Evolutionary conservation across 2,888 invertebrate genomes (phyloP), one percentile per base, ranked within the genome.

Genomic region (Holacanthella duospinosa): DNA sequence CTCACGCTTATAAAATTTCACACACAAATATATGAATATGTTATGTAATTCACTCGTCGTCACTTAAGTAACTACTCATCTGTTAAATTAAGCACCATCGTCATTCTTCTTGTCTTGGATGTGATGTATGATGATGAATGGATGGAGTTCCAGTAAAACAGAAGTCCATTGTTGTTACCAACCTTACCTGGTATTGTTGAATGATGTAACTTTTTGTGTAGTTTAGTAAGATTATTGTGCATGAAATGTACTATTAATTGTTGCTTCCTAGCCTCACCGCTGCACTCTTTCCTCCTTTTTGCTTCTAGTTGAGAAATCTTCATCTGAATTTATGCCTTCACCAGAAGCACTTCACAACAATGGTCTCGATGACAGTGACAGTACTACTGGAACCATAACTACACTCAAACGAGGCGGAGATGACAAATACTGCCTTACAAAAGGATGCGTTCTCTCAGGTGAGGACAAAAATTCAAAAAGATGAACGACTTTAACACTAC

Each of bases 391-490:
- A 56, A 43, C n/a, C n/a, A n/a, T n/a, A 59, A 58, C 44, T 55
- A 55, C 9, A 12, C 36, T 44, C 24, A 62, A 63, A 29, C 19
- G 36, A 16, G n/a, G n/a, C n/a, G n/a, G n/a, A n/a, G n/a, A n/a
- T n/a, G 76, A 79, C 9, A 76, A 79, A 21, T 75, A 88, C 21
- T 93, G 93, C 77, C 80, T 85, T 64, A 81, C 84, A 0, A 81
- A 86, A 12, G 91, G 88, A 73, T 93, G 93, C 78, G 82, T 92
- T 60, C 86, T 87, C 75, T 85, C 88, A 74, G 86, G 86, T 86
- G n/a, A n/a, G n/a, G n/a, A n/a, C n/a, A 75, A 76, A 76, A 54
- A 19, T 59, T 59, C 36, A 53, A 24, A 21, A 43, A 29, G 57
- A 28, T 16, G 48, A 16, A n/a, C 19, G 21, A 48, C n/a, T 48